A percentile compares a stretch with the other conserved stretches of the same genome.
phyloP scores from a whole-genome alignment of 1,140 invertebrate species.

The Belonocnema kinseyi region DNA sequence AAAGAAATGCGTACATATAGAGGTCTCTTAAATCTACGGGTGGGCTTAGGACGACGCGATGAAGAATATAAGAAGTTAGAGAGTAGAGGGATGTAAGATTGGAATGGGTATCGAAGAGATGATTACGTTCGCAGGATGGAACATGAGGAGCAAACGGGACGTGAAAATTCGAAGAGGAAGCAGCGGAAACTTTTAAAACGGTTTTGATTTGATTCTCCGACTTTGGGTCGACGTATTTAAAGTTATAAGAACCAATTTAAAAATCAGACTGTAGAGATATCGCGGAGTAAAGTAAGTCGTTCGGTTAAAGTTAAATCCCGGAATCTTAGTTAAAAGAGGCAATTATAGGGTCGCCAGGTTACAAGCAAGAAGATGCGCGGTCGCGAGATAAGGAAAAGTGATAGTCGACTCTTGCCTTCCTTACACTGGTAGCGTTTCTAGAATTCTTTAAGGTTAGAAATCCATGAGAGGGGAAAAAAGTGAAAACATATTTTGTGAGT shows the following conservation, averaged over 20 bases:
- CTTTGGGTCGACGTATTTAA: conserved; percentile 58
- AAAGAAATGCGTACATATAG: conserved; percentile 49
- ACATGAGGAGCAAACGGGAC: conserved; percentile 40
- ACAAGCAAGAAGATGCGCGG: conserved; percentile 61
- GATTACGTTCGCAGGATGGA: conserved; percentile 26
- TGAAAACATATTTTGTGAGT: too few species aligned
- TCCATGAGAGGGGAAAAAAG: too few species aligned
- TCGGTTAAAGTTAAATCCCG: conserved; percentile 61
- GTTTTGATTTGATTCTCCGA: conserved; percentile 62
- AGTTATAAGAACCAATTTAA: conserved; percentile 74
- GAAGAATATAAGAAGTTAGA: conserved; percentile 35
- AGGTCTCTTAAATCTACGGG: conserved; percentile 43
- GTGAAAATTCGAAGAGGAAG: conserved; percentile 38
- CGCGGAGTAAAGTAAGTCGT: conserved; percentile 21
- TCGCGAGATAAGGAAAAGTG: conserved; percentile 64
- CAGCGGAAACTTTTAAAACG: conserved; percentile 59
- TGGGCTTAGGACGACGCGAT: conserved; percentile 38
- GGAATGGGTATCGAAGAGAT: conserved; percentile 27
- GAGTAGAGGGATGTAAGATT: conserved; percentile 26
- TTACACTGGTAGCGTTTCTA: background rate
- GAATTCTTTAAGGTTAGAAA: too few species aligned
- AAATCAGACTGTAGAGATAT: conserved; percentile 51
- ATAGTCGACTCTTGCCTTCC: conserved; percentile 47
- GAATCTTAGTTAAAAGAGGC: conserved; percentile 72
- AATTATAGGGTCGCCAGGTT: conserved; percentile 65